These are phyloP conservation scores for Tethya wilhelma DNA, from an alignment of 37 sponge, comb jelly and placozoan species.

Conservation along the genomic window DNA sequence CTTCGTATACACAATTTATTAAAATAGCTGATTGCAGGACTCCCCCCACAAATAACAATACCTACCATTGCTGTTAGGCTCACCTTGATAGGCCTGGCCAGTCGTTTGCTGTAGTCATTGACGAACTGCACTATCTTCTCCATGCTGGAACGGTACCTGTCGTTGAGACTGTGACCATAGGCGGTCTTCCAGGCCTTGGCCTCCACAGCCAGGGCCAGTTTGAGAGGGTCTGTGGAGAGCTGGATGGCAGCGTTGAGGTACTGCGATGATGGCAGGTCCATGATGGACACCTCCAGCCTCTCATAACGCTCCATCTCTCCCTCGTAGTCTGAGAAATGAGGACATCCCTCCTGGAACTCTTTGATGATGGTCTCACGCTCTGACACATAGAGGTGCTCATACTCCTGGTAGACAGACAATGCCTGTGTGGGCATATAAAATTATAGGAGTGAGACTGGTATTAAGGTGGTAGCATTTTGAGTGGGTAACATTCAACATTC, in stretches of 20 bases:
- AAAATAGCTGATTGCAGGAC: no score
- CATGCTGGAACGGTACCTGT: conserved; percentile 72
- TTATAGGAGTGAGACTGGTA: background rate
- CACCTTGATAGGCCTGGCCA: conserved; percentile 82
- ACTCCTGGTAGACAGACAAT: conserved; percentile 54
- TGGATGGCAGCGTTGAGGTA: conserved; percentile 51
- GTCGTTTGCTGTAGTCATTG: conserved; percentile 62
- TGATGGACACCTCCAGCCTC: conserved; percentile 64
- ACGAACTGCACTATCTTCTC: conserved; percentile 72
- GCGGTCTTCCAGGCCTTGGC: conserved; percentile 92
- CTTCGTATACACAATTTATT: no score
- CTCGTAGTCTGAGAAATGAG: conserved; percentile 87
- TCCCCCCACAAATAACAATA: no score
- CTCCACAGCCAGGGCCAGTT: conserved; percentile 90
- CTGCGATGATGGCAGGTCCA: conserved; percentile 47
- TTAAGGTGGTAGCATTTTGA: background rate
- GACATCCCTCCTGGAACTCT: conserved; percentile 60
- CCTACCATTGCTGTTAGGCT: no score
- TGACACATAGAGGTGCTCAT: conserved; percentile 59
- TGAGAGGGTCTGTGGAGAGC: conserved; percentile 77
- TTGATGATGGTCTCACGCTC: conserved; percentile 57
- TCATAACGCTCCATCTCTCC: conserved; percentile 81
- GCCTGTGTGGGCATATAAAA: conserved; percentile 22
- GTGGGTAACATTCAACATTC: background rate
- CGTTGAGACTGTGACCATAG: conserved; percentile 81